Evolutionary conservation across 2,797 vertebrate genomes (phyloP).

Genomic region (Iguana delicatissima): DNA sequence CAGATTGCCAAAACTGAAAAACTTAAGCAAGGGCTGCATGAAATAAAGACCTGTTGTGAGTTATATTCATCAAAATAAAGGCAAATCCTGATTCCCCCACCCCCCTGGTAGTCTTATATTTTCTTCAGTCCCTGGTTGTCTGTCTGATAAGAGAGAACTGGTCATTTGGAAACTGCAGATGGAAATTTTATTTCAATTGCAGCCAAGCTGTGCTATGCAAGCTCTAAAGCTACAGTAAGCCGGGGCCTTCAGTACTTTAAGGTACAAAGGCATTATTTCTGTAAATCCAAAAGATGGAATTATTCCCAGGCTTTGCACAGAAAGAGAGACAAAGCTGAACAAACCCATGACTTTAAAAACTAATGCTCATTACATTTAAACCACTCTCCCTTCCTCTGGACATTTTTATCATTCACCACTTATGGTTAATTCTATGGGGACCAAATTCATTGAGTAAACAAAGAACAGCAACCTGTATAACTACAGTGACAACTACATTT

Average conservation of each 20-base stretch:
- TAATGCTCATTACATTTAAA: conserved; percentile 48
- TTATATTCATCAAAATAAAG: not conserved
- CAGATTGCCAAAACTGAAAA: not conserved
- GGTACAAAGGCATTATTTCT: conserved; percentile 39
- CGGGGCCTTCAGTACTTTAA: conserved; percentile 26
- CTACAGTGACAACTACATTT: not conserved
- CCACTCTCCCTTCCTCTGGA: not conserved
- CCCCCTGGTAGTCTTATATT: not conserved
- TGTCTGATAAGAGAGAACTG: conserved; percentile 10
- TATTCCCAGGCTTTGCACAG: conserved; percentile 21
- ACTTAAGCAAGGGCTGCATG: not conserved
- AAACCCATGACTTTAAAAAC: not conserved
- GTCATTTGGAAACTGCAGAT: conserved; percentile 37
- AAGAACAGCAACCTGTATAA: not conserved
- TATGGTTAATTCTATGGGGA: not conserved
- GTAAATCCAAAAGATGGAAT: conserved; percentile 39
- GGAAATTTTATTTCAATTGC: conserved; percentile 5
- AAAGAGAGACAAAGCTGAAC: conserved; percentile 26
- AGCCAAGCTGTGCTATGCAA: not conserved
- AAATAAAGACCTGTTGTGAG: rapidly evolving
- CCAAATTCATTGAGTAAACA: not conserved
- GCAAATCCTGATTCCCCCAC: not conserved
- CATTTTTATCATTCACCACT: not conserved
- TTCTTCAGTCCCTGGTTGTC: not conserved
- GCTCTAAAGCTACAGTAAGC: conserved; percentile 28